Conservation (phyloP, 2,888 invertebrate species). For the Mythimna vitellina region DNA sequence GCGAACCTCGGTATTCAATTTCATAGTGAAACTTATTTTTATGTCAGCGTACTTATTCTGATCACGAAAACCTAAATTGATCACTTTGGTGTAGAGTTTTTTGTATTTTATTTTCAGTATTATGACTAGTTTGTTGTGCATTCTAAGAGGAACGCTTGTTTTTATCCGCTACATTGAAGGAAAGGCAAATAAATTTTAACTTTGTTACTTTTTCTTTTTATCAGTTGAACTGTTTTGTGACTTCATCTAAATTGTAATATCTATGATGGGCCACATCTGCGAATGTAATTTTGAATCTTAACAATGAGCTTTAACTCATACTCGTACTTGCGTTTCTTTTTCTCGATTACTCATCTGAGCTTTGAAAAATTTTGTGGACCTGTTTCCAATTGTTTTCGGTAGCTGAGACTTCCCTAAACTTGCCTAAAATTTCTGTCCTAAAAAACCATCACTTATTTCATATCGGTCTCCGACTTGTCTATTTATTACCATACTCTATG, state of each 20-base stretch:
- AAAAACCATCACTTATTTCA: neutral
- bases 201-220: neutral
- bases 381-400: too few species aligned
- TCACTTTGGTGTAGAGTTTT: slow-evolving; percentile 64
- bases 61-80: slow-evolving; percentile 82
- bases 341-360: too few species aligned
- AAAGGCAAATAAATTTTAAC: neutral
- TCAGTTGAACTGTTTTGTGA: neutral
- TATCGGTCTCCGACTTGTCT: slow-evolving; percentile 9
- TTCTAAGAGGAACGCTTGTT: slow-evolving; percentile 29
- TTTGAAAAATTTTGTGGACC: too few species aligned
- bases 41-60: slow-evolving; percentile 74
- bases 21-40: slow-evolving; percentile 86
- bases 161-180: neutral
- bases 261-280: too few species aligned
- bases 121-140: slow-evolving; percentile 21
- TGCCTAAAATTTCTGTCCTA: neutral
- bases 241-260: too few species aligned
- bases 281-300: neutral
- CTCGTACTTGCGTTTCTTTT: too few species aligned
- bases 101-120: slow-evolving; percentile 2
- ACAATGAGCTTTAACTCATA: neutral
- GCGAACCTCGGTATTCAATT: slow-evolving; percentile 86
- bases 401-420: too few species aligned
- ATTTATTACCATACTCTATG: slow-evolving; percentile 53